phyloP scores from a whole-genome alignment of 1,140 invertebrate species.

The Caenorhabditis latens region DNA sequence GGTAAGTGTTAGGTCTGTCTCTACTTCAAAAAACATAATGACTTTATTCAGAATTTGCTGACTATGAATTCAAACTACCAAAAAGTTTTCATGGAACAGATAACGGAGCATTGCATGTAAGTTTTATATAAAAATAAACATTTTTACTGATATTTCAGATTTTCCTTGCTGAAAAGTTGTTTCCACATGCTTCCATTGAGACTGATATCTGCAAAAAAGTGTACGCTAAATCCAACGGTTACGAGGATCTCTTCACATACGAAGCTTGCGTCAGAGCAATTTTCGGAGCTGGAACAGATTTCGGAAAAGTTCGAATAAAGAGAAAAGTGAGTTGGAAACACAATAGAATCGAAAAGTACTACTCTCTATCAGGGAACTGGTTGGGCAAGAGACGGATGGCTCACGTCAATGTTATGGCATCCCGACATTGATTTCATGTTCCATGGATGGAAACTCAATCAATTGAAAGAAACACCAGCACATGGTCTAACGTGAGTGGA shows the following conservation, averaged over 20 bases:
- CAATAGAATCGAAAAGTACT: not conserved
- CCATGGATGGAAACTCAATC: constrained; percentile 53
- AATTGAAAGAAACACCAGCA: constrained; percentile 15
- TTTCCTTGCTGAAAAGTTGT: constrained; percentile 2
- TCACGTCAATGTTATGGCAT: constrained; percentile 10
- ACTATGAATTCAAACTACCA: constrained; percentile 11
- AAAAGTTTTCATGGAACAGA: constrained; percentile 51
- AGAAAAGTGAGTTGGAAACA: not conserved
- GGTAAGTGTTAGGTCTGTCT: not conserved
- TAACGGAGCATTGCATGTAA: constrained; percentile 51
- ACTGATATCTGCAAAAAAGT: not conserved
- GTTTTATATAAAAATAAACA: not conserved
- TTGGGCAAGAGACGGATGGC: constrained; percentile 51
- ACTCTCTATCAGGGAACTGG: constrained; percentile 37
- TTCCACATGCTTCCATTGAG: not conserved
- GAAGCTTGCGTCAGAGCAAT: constrained; percentile 24
- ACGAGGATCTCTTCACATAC: constrained; percentile 11
- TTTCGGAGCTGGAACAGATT: not conserved
- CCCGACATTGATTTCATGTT: constrained; percentile 55
- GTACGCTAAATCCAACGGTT: not conserved
- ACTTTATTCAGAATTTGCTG: not conserved
- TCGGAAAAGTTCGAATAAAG: not conserved
- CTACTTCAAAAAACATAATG: not conserved
- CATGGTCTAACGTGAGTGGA: not conserved
- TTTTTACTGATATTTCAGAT: not conserved